Evolutionary conservation across 2,888 invertebrate genomes (phyloP).

Genomic region (Cheilosia pagana): DNA sequence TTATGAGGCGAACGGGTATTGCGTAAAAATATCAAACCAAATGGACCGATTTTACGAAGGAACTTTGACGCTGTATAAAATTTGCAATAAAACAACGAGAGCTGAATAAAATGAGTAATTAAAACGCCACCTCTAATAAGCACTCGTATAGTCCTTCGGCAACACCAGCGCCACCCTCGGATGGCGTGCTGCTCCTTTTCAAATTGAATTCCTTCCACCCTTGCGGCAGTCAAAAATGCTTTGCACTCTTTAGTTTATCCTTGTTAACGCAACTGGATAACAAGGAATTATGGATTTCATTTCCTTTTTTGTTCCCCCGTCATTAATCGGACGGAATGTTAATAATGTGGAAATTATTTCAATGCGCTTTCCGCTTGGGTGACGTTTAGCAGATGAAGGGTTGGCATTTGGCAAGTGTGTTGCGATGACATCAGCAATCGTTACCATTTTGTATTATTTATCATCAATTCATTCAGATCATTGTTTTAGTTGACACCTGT

Average conservation of each 20-base stretch:
- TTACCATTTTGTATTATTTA: neutral
- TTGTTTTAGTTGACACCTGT: slow-evolving; percentile 17
- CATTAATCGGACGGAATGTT: slow-evolving; percentile 54
- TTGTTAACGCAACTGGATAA: slow-evolving; percentile 44
- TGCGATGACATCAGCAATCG: slow-evolving; percentile 16
- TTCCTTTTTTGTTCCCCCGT: slow-evolving; percentile 16
- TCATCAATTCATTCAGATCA: too few species aligned
- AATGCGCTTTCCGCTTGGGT: slow-evolving; percentile 54
- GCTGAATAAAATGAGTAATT: slow-evolving; percentile 63
- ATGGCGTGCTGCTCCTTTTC: slow-evolving; percentile 20
- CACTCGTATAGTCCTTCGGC: neutral
- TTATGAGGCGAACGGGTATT: slow-evolving; percentile 58
- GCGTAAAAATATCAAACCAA: slow-evolving; percentile 61
- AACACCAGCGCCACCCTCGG: slow-evolving; percentile 17
- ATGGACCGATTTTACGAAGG: slow-evolving; percentile 44
- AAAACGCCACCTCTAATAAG: slow-evolving; percentile 47
- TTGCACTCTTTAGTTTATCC: slow-evolving; percentile 39
- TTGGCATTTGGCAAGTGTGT: slow-evolving; percentile 18
- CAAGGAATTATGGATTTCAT: slow-evolving; percentile 58
- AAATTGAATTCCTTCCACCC: slow-evolving; percentile 39
- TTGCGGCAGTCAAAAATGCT: slow-evolving; percentile 27
- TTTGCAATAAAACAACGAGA: slow-evolving; percentile 39
- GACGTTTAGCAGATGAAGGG: slow-evolving; percentile 8
- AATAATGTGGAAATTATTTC: slow-evolving; percentile 44
- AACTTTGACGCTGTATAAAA: slow-evolving; percentile 34